Base-by-base conservation (phyloP, 2,113 vertebrate species). In the Leptocoma aspasia region DNA sequence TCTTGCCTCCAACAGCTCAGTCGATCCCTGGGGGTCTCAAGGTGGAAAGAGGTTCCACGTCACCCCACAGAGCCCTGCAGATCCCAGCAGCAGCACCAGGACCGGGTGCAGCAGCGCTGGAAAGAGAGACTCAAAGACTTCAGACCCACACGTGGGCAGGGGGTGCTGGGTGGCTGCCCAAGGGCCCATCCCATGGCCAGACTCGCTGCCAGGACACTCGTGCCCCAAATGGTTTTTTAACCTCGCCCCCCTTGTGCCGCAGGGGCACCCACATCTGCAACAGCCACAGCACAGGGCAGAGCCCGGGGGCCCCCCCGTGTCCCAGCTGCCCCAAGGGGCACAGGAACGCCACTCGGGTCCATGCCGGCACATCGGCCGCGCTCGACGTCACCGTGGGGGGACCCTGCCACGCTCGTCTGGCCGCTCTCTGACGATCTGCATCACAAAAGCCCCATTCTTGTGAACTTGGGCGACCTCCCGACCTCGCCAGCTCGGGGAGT, bases 381-480 rank as follows among this genome's bases (percentile, higher is more conserved):
- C 86, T 72, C 76, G 0, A 65, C 59, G 69, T 56, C 87, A 63
- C 71, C 3, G 87, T 83, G 63, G 54, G 79, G 93, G 79, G 76
- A 89, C 85, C 92, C 84, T 94, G 78, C 69, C 76, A 93, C 47
- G 56, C 91, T 95, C 47, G 76, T 93, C 90, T 91, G 87, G 93
- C 71, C 88, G 90, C 83, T 94, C 96, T 80, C n/a, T 0, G 65
- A 72, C 56, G 11, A 99, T 99, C 98, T 99, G 94, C 98, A 99
- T 99, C 92, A 99, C 98, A 99, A 99, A 98, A 97, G 97, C 69
- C 83, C 94, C 94, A 92, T 97, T 97, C 97, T 98, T 97, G 97
- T 97, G 98, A 98, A 98, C 98, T 98, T 98, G 98, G 98, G 98
- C 98, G 98, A 98, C 98, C 98, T 98, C 96, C 95, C 97, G 97